phyloP scores from a whole-genome alignment of 2,113 vertebrate species.

The Muntiacus muntjak region DNA sequence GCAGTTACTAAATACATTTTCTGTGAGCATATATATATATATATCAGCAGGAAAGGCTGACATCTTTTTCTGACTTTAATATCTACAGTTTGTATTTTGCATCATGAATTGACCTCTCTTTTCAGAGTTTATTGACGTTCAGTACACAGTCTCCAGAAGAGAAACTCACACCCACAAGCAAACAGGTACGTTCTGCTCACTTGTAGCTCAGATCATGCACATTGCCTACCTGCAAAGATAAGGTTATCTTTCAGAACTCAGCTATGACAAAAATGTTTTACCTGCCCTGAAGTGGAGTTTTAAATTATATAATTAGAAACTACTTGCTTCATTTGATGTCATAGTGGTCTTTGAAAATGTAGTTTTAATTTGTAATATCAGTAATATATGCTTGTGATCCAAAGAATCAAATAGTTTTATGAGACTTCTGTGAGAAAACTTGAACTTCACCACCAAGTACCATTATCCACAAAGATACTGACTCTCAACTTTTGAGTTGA shows the following conservation, averaged over 20 bases:
- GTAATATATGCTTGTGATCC: not conserved
- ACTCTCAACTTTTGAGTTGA: not conserved
- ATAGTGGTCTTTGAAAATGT: not conserved
- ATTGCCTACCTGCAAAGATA: not conserved
- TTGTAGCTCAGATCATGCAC: not conserved
- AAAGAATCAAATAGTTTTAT: not conserved
- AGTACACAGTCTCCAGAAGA: conserved; percentile 87
- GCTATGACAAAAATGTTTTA: not conserved
- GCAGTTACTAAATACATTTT: not conserved
- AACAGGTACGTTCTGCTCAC: conserved; percentile 83
- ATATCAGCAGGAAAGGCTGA: not conserved
- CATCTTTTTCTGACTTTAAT: not conserved
- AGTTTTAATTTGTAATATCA: not conserved
- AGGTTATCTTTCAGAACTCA: not conserved
- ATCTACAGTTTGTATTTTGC: not conserved
- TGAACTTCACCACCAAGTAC: not conserved
- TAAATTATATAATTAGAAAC: not conserved
- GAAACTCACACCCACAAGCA: conserved; percentile 86
- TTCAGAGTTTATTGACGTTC: conserved; percentile 92
- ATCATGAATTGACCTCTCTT: conserved; percentile 28
- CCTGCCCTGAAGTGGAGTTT: not conserved
- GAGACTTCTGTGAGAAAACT: not conserved
- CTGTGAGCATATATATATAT: not conserved
- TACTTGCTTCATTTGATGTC: not conserved
- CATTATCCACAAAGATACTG: not conserved